Evolutionary conservation across 1,140 invertebrate genomes (phyloP), one percentile per base, ranked within the genome.

Genomic region (Nymphalis io): DNA sequence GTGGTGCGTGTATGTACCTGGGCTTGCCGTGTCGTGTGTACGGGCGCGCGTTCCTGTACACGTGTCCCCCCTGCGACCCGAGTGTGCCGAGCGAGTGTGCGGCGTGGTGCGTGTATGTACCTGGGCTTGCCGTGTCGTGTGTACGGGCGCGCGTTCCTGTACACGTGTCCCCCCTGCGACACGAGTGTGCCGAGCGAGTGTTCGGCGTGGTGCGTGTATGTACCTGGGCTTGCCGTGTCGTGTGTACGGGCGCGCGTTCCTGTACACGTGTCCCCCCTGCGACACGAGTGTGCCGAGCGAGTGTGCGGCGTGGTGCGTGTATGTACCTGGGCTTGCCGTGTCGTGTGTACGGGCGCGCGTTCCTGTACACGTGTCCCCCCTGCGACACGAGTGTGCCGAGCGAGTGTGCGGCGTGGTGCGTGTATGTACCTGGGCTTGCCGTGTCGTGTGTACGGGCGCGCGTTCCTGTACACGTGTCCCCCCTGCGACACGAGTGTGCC

Each of bases 101-200:
- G 0, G 88, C 92, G 68, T 89, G 88, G 0, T 87, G 87, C 61
- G 84, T 10, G 39, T 42, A 42, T 12, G 39, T 61, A 87, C 86
- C 85, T 90, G 53, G 76, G 83, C 13, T 75, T 81, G 1, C 67
- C 55, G 81, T n/a, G 81, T 21, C 88, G 51, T 2, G 88, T 86
- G 82, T 89, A n/a, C 23, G 57, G 70, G 48, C 71, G 74, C 21
- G 76, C 53, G 72, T 88, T 82, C 8, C 88, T 23, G 68, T 90
- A 90, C 39, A 90, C 87, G 69, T 90, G 83, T 12, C 88, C 88
- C 39, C 80, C 88, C 59, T 86, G 80, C 3, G 93, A 93, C 60
- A 93, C 91, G 1, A 93, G 79, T 5, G 92, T 93, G 44, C 90
- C 89, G 39, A 89, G 88, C 11, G 92, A 92, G 66, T 88, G 89